Evolutionary conservation across 2,888 invertebrate genomes (phyloP), one percentile per base, ranked within the genome.

Genomic region (Aplocera efformata): DNA sequence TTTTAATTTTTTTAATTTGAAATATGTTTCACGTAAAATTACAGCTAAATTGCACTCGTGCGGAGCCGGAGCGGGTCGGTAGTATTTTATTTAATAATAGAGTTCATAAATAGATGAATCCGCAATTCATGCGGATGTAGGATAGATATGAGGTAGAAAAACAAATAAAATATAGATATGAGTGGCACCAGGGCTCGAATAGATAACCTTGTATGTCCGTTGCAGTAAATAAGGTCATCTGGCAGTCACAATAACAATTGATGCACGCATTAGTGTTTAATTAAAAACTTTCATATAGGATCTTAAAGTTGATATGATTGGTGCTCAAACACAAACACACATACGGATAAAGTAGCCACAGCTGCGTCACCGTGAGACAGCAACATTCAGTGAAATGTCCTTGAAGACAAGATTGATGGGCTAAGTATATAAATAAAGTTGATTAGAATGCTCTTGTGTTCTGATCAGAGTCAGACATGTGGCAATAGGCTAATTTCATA

Each of bases 191-290:
- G 65, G 63, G 64, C 67, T 60, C 48, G 43, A 35, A 47, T 53
- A 64, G 78, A 78, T 78, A 79, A 79, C 79, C 79, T 79, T 79
- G 76, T 53, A 43, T 57, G 66, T 56, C 62, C 63, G 67, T 50
- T 49, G 54, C 60, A 47, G 70, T 70, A 72, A 79, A 76, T 74
- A 79, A 78, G 71, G 78, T 78, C 72, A 67, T 67, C 59, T 54
- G 49, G 49, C 55, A 63, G 52, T 47, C 51, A 63, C 65, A 63
- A 62, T 65, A 61, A 56, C 59, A 56, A 51, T 51, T 56, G 62
- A 53, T 60, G 53, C 21, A 23, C 43, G 45, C 45, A 49, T 53
- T 46, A 50, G 32, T 39, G 35, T 41, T 22, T 43, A 28, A 37
- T 33, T 34, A 29, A 42, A 38, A 35, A 10, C 21, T 7, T 10